Percentiles rank a stretch among this genome's conserved stretches.
These are phyloP conservation scores for Garrulus glandarius DNA, from an alignment of 2,797 vertebrate species.

Conservation along the genomic window DNA sequence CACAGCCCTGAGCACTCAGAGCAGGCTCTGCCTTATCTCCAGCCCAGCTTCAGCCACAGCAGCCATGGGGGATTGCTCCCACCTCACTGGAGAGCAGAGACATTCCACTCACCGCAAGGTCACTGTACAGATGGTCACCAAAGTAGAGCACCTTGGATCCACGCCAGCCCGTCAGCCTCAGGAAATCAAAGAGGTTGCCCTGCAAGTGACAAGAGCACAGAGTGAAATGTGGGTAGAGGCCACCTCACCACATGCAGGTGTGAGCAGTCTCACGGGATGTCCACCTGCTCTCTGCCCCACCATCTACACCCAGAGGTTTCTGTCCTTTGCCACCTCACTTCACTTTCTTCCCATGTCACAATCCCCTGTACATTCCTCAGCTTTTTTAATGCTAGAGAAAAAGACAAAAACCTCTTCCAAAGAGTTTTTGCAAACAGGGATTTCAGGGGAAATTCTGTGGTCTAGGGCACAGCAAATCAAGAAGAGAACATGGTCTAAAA, in stretches of 20 bases:
- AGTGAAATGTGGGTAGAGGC: background rate
- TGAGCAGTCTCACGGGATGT: background rate
- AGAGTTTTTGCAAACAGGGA: background rate
- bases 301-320: background rate
- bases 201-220: conserved; percentile 25
- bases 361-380: background rate
- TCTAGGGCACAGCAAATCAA: background rate
- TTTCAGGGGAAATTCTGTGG: background rate
- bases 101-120: conserved; percentile 76
- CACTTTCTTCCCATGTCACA: background rate
- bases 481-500: background rate
- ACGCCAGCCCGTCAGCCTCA: conserved; percentile 80
- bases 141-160: conserved; percentile 82
- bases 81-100: background rate
- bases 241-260: background rate
- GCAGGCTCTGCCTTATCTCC: background rate
- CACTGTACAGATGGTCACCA: conserved; percentile 82
- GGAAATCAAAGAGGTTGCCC: conserved; percentile 82
- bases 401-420: background rate
- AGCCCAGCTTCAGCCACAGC: background rate
- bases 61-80: background rate
- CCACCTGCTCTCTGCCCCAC: no score
- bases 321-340: background rate
- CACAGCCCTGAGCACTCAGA: background rate
- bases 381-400: background rate